Evolutionary conservation across 2,888 invertebrate species (phyloP), one percentile per base, ranked within the genome.

Genomic region (Stratiomys singularior): DNA sequence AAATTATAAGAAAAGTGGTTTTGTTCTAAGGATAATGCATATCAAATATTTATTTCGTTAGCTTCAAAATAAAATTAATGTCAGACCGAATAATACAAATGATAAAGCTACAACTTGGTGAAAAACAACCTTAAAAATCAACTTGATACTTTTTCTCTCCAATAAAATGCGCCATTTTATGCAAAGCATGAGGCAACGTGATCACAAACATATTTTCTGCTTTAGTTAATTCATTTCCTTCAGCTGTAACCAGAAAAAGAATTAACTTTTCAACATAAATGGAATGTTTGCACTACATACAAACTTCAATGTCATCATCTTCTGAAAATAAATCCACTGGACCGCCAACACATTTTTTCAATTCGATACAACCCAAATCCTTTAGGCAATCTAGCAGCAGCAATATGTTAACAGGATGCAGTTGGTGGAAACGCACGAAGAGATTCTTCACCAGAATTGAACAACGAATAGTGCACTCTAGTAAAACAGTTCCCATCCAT

Each of bases 1-100:
- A 96, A 98, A 84, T 89, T 94, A 25, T 94, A 89, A 90, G 11
- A 23, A 23, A n/a, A n/a, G n/a, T 44, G n/a, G n/a, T n/a, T n/a
- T n/a, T n/a, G n/a, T n/a, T n/a, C n/a, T n/a, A n/a, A n/a, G n/a
- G n/a, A n/a, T n/a, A n/a, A n/a, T n/a, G n/a, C n/a, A n/a, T n/a
- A n/a, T n/a, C n/a, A n/a, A n/a, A n/a, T n/a, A n/a, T n/a, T n/a
- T n/a, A n/a, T n/a, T n/a, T n/a, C n/a, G n/a, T n/a, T n/a, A n/a
- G n/a, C n/a, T n/a, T n/a, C n/a, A n/a, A n/a, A n/a, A n/a, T n/a
- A n/a, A n/a, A n/a, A n/a, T n/a, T n/a, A n/a, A n/a, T n/a, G n/a
- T n/a, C n/a, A n/a, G n/a, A n/a, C n/a, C n/a, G 37, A 9, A 37
- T 37, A 37, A 37, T 5, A 3, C 9, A 37, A 37, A 9, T 9